These are phyloP conservation scores for Sebastes iracundus DNA, from an alignment of 2,797 vertebrate species.

Conservation along the genomic window DNA sequence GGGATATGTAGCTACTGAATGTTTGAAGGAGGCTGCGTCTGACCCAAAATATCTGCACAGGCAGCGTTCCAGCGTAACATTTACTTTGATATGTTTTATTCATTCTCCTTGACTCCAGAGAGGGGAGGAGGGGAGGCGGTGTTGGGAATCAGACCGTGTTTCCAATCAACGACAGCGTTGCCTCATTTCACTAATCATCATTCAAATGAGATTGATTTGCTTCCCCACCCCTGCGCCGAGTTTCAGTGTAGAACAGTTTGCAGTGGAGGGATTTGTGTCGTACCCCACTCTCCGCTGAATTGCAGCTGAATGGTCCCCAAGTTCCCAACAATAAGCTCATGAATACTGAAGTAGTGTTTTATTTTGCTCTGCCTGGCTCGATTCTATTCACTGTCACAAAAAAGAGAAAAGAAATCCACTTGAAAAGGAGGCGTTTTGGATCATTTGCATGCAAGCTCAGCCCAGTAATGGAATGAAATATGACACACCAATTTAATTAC, in stretches of 20 bases:
- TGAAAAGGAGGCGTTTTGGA: constrained; percentile 65
- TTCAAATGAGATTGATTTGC: constrained; percentile 68
- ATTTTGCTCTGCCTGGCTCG: constrained; percentile 57
- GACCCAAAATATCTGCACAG: constrained; percentile 45
- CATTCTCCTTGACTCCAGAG: constrained; percentile 48
- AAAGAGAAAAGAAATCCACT: constrained; percentile 68
- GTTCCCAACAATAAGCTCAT: constrained; percentile 75
- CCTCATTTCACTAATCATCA: constrained; percentile 69
- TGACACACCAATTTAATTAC: constrained; percentile 84
- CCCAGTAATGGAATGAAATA: constrained; percentile 81
- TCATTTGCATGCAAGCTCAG: constrained; percentile 75
- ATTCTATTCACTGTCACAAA: constrained; percentile 71
- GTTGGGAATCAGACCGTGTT: constrained; percentile 53
- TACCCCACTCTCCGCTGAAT: constrained; percentile 23
- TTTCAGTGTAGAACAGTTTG: constrained; percentile 45
- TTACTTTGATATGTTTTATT: constrained; percentile 61
- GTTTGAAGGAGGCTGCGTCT: constrained; percentile 18
- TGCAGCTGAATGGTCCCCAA: constrained; percentile 56
- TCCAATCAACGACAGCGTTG: constrained; percentile 51
- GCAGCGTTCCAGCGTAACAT: constrained; percentile 33
- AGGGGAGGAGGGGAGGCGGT: constrained; percentile 29
- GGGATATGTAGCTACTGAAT: constrained; percentile 17
- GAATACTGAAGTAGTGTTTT: constrained; percentile 73
- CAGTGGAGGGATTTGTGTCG: constrained; percentile 33
- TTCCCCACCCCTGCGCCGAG: constrained; percentile 31